phyloP scores from a whole-genome alignment of 2,113 vertebrate genomes.

The Neogale vison region DNA sequence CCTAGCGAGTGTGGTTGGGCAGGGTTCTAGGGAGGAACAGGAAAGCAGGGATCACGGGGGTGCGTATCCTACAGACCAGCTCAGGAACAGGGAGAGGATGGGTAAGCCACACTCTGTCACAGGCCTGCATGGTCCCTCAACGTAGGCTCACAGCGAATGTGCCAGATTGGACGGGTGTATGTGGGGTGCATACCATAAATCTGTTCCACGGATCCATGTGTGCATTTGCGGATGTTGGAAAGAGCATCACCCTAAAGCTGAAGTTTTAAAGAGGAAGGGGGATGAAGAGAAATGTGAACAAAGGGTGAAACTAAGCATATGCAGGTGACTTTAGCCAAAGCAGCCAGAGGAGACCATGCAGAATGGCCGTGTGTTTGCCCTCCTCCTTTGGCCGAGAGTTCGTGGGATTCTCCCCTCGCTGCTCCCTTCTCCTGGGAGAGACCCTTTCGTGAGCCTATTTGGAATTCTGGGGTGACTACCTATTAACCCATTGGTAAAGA shows the following conservation, averaged over 20 bases:
- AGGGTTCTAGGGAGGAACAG: slow-evolving; percentile 67
- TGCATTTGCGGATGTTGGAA: background rate
- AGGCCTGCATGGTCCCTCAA: background rate
- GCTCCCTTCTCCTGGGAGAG: background rate
- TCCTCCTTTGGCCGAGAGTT: background rate
- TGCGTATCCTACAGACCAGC: slow-evolving; percentile 66
- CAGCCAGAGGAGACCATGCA: background rate
- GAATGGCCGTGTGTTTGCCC: background rate
- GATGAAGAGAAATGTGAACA: background rate
- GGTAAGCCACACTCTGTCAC: background rate
- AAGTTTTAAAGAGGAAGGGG: background rate
- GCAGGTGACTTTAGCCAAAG: background rate
- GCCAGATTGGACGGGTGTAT: background rate
- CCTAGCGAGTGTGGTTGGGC: slow-evolving; percentile 72
- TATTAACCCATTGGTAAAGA: background rate
- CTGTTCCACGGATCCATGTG: background rate
- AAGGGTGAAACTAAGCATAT: background rate
- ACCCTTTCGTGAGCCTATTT: background rate
- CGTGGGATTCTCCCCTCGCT: background rate
- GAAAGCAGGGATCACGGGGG: slow-evolving; percentile 63
- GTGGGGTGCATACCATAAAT: background rate
- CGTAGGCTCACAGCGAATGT: background rate
- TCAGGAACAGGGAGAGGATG: slow-evolving; percentile 35
- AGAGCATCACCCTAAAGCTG: background rate
- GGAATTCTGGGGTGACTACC: background rate